Percentiles rank a stretch among this genome's conserved stretches.
These are phyloP conservation scores for Arbacia lixula DNA, from an alignment of 53 echinoderm and acorn worm genomes.

Conservation along the genomic window DNA sequence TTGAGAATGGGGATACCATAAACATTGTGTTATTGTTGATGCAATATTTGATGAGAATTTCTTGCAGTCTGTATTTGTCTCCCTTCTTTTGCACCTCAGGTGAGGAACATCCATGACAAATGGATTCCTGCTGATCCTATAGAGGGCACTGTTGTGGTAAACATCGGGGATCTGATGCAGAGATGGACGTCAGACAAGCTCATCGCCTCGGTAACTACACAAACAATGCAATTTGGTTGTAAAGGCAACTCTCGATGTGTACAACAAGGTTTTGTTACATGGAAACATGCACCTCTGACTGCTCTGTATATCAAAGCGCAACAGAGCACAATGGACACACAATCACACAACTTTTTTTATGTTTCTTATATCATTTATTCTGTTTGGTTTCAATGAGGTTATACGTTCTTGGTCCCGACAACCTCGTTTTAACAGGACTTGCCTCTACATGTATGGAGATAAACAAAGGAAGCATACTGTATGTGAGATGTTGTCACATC, in stretches of 20 bases:
- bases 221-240: too few relatives aligned
- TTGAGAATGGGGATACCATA: too few relatives aligned
- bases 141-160: conserved; percentile 78
- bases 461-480: too few relatives aligned
- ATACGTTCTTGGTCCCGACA: too few relatives aligned
- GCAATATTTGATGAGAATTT: neutral
- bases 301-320: neutral
- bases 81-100: conserved; percentile 53
- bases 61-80: neutral
- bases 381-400: too few relatives aligned
- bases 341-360: too few relatives aligned
- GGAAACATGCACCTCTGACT: neutral
- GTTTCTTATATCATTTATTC: too few relatives aligned
- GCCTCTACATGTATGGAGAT: too few relatives aligned
- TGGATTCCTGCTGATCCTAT: conserved; percentile 75
- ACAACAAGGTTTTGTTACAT: neutral
- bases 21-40: too few relatives aligned
- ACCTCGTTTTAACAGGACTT: too few relatives aligned
- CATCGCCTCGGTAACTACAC: conserved; percentile 75
- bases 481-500: too few relatives aligned
- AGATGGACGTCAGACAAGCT: conserved; percentile 87
- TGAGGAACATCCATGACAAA: conserved; percentile 60
- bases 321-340: neutral
- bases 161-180: conserved; percentile 89
- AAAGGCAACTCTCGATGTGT: neutral